phyloP scores from a whole-genome alignment of 2,113 vertebrate genomes.

The Oenanthe oenanthe region DNA sequence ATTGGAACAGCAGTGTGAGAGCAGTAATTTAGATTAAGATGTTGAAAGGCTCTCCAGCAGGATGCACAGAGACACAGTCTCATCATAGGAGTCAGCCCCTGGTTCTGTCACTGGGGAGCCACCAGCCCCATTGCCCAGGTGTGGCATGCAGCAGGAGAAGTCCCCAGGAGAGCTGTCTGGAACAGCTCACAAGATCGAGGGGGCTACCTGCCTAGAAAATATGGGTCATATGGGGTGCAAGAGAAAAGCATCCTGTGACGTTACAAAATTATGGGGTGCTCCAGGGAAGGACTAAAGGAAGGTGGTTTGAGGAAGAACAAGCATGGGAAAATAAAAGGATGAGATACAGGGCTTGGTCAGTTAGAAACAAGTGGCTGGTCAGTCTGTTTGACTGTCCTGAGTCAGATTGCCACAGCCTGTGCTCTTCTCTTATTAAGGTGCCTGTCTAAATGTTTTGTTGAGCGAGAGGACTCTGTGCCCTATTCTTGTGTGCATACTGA shows the following conservation, averaged over 20 bases:
- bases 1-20: background rate
- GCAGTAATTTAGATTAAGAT: background rate
- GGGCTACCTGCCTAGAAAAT: background rate
- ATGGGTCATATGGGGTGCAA: background rate
- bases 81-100: background rate
- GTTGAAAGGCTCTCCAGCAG: background rate
- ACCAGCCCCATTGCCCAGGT: too few relatives aligned
- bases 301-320: background rate
- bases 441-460: background rate
- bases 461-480: fast-evolving
- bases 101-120: background rate
- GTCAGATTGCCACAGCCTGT: background rate
- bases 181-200: background rate
- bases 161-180: background rate
- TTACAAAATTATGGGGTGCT: background rate
- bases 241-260: background rate
- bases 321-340: background rate
- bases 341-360: background rate
- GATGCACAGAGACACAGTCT: background rate
- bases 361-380: background rate
- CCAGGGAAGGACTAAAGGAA: background rate
- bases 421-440: background rate
- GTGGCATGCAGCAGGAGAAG: background rate
- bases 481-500: background rate
- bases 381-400: background rate